Evolutionary conservation across 2,888 invertebrate genomes (phyloP).

Genomic region (Ligdia adustata): DNA sequence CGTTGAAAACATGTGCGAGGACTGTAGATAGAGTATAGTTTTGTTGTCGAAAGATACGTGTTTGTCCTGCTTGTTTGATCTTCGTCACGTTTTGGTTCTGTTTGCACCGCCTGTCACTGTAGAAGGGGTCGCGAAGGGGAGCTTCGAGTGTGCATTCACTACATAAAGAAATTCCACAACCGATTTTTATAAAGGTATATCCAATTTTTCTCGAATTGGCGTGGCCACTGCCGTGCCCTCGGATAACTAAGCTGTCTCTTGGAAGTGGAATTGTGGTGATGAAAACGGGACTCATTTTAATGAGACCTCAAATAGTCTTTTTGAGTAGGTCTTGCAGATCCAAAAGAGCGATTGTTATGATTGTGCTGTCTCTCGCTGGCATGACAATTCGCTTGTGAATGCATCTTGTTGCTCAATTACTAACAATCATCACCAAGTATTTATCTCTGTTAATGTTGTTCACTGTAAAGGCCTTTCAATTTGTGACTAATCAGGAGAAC

Average conservation of each 20-base stretch:
- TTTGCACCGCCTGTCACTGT: slow-evolving; percentile 14
- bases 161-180: too few species aligned
- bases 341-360: slow-evolving; percentile 10
- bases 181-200: too few species aligned
- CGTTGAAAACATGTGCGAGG: slow-evolving; percentile 40
- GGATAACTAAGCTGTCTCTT: too few species aligned
- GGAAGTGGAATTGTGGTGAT: too few species aligned
- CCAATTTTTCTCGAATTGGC: too few species aligned
- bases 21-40: slow-evolving; percentile 34
- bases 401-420: slow-evolving; percentile 17
- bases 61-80: slow-evolving; percentile 47
- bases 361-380: slow-evolving; percentile 13
- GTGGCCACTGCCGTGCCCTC: too few species aligned
- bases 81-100: slow-evolving; percentile 32
- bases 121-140: neutral
- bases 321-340: too few species aligned
- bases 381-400: slow-evolving; percentile 21
- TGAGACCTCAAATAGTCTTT: too few species aligned
- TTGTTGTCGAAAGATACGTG: slow-evolving; percentile 38
- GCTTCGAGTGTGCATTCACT: slow-evolving; percentile 1
- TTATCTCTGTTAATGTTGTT: too few species aligned
- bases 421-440: too few species aligned
- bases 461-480: slow-evolving; percentile 7
- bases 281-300: too few species aligned
- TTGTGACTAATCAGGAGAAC: too few species aligned